Percentiles rank a stretch among this genome's conserved stretches.
Conservation (phyloP, 2,888 invertebrate genomes). For the Ferdinandea cuprea region DNA sequence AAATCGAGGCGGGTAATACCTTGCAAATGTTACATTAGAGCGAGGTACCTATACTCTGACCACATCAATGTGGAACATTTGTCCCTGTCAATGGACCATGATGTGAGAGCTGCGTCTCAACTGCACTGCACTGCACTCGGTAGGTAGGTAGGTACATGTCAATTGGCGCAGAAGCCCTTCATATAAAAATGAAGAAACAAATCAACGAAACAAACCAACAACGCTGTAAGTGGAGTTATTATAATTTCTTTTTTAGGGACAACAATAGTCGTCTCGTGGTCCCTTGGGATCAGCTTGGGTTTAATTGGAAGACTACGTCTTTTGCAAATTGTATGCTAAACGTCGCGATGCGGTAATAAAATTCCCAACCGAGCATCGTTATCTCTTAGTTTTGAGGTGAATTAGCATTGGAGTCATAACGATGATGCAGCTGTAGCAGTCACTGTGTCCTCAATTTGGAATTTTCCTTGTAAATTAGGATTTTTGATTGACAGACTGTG, state of each 20-base stretch:
- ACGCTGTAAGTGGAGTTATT: slow-evolving; percentile 67
- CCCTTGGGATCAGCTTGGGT: slow-evolving; percentile 57
- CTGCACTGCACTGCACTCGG: slow-evolving; percentile 40
- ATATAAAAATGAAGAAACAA: slow-evolving; percentile 74
- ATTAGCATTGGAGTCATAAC: slow-evolving; percentile 73
- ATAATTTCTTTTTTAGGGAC: slow-evolving; percentile 71
- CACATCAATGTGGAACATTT: slow-evolving; percentile 58
- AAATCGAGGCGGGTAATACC: slow-evolving; percentile 21
- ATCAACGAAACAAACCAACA: slow-evolving; percentile 34
- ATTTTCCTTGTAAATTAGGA: slow-evolving; percentile 68
- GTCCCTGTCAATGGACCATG: slow-evolving; percentile 69
- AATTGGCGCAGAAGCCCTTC: slow-evolving; percentile 64
- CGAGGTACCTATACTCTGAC: slow-evolving; percentile 7
- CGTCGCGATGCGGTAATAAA: slow-evolving; percentile 63
- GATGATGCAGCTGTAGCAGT: slow-evolving; percentile 58
- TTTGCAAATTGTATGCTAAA: slow-evolving; percentile 75
- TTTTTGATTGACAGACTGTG: slow-evolving; percentile 71
- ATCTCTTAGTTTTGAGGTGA: slow-evolving; percentile 60
- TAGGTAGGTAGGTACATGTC: slow-evolving; percentile 63
- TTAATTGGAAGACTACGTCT: slow-evolving; percentile 67
- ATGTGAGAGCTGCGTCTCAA: slow-evolving; percentile 42
- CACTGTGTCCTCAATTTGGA: slow-evolving; percentile 52
- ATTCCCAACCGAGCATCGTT: slow-evolving; percentile 64
- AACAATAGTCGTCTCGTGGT: slow-evolving; percentile 47
- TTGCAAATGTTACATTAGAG: slow-evolving; percentile 6